phyloP scores from a whole-genome alignment of 2,888 invertebrate species.

The Ichneumoninae sp. region DNA sequence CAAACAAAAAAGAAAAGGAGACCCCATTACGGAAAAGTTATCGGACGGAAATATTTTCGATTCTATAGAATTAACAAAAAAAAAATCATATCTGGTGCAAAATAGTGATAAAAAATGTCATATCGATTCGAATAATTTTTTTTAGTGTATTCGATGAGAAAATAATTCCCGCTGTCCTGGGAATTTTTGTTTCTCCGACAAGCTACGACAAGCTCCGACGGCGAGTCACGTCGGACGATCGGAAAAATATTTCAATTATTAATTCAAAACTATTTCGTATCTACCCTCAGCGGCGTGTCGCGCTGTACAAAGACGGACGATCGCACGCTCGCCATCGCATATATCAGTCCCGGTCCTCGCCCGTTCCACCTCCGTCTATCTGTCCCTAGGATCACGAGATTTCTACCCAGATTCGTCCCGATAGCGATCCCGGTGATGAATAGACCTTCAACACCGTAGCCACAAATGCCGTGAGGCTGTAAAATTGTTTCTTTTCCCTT shows the following conservation, averaged over 20 bases:
- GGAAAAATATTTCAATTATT: slow-evolving; percentile 64
- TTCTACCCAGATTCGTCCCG: slow-evolving; percentile 67
- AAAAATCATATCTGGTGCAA: neutral
- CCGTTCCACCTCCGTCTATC: slow-evolving; percentile 58
- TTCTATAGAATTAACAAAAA: neutral
- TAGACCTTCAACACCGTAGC: slow-evolving; percentile 60
- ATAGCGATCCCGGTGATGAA: slow-evolving; percentile 71
- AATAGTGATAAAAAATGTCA: neutral
- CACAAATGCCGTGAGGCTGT: slow-evolving; percentile 62
- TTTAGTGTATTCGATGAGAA: neutral
- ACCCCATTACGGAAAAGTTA: too few species aligned
- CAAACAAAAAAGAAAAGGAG: neutral
- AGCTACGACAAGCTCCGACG: neutral
- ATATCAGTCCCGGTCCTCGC: slow-evolving; percentile 58
- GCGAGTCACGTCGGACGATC: neutral
- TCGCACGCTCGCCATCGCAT: slow-evolving; percentile 57
- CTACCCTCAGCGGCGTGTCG: slow-evolving; percentile 31
- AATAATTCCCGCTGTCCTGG: neutral
- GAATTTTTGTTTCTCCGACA: neutral
- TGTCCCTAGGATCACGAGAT: slow-evolving; percentile 66
- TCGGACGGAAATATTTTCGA: neutral
- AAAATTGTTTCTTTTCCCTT: neutral
- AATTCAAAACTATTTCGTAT: slow-evolving; percentile 62
- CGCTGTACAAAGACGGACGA: slow-evolving; percentile 45
- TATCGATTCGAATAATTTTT: neutral